phyloP scores from a whole-genome alignment of 64 coral and sea anemone species.

The Astreopora myriophthalma region DNA sequence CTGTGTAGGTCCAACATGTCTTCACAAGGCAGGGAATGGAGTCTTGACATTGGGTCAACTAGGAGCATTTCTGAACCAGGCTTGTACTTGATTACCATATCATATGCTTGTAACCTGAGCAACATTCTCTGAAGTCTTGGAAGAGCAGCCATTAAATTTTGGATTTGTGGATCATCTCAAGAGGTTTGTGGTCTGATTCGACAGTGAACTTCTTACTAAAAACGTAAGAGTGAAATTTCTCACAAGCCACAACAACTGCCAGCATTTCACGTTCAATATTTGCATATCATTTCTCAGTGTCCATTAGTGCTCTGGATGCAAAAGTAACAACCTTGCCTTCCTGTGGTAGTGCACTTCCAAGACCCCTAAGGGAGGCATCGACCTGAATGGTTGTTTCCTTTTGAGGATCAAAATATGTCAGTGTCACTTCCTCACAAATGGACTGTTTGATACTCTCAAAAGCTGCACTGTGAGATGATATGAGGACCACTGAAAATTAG shows the following conservation, averaged over 20 bases:
- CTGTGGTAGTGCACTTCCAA: too few species aligned
- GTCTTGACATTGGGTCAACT: constrained; percentile 2
- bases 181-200: constrained; percentile 6
- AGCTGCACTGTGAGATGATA: constrained; percentile 8
- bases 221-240: background rate
- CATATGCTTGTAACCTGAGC: constrained; percentile 12
- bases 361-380: background rate
- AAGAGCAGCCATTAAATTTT: constrained; percentile 1
- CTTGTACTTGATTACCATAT: constrained; percentile 23
- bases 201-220: constrained; percentile 8
- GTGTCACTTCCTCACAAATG: background rate
- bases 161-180: constrained; percentile 34
- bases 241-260: background rate
- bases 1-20: background rate
- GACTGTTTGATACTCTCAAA: constrained; percentile 44
- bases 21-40: background rate
- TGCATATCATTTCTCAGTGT: background rate
- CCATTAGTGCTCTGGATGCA: background rate
- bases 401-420: background rate
- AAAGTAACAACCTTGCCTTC: background rate
- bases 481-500: constrained; percentile 28
- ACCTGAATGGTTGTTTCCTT: background rate
- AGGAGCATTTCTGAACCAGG: background rate
- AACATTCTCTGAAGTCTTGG: constrained; percentile 28
- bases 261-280: background rate